Conservation (phyloP, 35 echinoderm and acorn worm genomes). For the Antedon bifida region DNA sequence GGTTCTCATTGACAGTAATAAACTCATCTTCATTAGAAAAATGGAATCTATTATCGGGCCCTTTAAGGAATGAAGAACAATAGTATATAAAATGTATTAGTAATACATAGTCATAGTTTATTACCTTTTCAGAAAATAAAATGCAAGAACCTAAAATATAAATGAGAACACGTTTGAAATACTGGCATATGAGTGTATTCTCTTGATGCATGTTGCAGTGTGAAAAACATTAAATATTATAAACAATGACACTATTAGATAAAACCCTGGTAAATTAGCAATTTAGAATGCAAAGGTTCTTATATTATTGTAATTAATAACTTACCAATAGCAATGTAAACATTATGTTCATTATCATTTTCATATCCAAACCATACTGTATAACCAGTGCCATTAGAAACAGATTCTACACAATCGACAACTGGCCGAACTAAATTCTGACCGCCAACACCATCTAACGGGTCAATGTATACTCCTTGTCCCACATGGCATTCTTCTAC, state of each 20-base stretch:
- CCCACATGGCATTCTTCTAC: constrained; percentile 8
- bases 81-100: too few species aligned
- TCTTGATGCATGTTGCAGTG: too few species aligned
- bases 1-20: constrained; percentile 19
- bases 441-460: constrained; percentile 56
- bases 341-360: constrained; percentile 65
- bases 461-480: constrained; percentile 53
- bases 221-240: too few species aligned
- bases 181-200: too few species aligned
- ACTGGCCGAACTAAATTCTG: constrained; percentile 22
- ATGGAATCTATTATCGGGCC: neutral
- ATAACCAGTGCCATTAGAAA: constrained; percentile 9
- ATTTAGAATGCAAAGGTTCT: too few species aligned
- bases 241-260: too few species aligned
- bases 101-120: too few species aligned
- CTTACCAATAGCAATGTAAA: constrained; percentile 55
- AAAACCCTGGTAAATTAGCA: too few species aligned
- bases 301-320: too few species aligned
- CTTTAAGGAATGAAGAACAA: neutral
- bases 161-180: too few species aligned
- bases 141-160: too few species aligned
- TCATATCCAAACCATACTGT: constrained; percentile 77
- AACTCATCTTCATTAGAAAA: constrained; percentile 26
- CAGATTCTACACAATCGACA: constrained; percentile 37
- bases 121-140: too few species aligned